Percentiles rank a stretch among this genome's conserved stretches.
Evolutionary conservation across 2,113 vertebrate genomes (phyloP).

Genomic region (Petrocephalus zakoni): DNA sequence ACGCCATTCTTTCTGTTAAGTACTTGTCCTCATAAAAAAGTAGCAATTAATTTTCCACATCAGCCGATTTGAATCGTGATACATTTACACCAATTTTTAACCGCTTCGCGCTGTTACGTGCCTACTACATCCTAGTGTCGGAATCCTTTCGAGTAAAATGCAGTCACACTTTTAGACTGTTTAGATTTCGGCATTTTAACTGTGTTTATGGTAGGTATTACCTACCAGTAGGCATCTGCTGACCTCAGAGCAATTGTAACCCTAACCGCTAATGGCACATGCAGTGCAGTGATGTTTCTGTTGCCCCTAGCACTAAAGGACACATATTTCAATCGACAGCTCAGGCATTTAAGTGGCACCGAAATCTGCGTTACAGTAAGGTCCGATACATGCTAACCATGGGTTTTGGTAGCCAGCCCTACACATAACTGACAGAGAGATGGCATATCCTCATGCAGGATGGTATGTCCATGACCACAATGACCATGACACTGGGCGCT

Average conservation of each 20-base stretch:
- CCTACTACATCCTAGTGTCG: no score
- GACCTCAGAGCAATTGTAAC: neutral
- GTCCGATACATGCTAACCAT: neutral
- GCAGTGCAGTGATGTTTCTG: neutral
- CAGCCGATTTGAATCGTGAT: no score
- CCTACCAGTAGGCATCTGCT: no score
- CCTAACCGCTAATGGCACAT: neutral
- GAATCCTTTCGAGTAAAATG: neutral
- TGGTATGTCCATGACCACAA: neutral
- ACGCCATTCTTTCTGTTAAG: no score
- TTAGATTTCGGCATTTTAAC: neutral
- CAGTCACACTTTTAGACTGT: neutral
- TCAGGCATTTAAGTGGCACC: neutral
- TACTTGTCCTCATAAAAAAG: no score
- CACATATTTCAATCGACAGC: neutral
- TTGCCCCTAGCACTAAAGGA: neutral
- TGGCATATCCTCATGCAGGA: neutral
- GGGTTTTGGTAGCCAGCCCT: neutral
- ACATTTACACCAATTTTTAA: no score
- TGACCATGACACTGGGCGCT: neutral
- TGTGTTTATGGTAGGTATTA: neutral
- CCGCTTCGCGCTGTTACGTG: no score
- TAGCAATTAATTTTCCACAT: no score
- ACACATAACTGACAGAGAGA: neutral
- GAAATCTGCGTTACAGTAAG: neutral